These are phyloP conservation scores for Recurvirostra avosetta DNA, from an alignment of 2,113 vertebrate species.

Conservation along the genomic window DNA sequence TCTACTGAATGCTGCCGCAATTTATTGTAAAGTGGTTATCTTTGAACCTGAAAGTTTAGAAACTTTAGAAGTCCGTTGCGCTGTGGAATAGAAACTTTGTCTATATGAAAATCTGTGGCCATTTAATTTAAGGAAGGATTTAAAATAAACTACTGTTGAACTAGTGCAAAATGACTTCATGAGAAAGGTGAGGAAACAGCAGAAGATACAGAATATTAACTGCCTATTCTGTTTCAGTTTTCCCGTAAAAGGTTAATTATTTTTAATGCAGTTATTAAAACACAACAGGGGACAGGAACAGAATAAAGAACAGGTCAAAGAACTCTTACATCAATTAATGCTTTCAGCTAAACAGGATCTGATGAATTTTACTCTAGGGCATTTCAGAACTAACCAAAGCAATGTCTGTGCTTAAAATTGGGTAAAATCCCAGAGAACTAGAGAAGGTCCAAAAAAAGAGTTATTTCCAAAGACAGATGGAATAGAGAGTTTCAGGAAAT, in stretches of 20 bases:
- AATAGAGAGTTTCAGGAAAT: slow-evolving; percentile 1
- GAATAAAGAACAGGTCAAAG: slow-evolving; percentile 3
- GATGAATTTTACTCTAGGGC: background rate
- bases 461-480: slow-evolving; percentile 28
- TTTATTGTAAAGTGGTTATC: background rate
- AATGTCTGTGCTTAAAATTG: background rate
- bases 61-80: accelerated
- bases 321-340: background rate
- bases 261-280: background rate
- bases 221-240: background rate
- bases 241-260: background rate
- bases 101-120: background rate
- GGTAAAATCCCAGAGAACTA: background rate
- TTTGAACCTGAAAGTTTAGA: background rate
- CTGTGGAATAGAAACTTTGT: background rate
- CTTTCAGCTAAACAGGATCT: background rate
- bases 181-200: background rate
- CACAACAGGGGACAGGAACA: background rate
- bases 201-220: background rate
- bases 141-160: background rate
- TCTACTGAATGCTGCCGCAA: background rate
- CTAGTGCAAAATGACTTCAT: background rate
- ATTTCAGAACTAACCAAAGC: slow-evolving; percentile 8
- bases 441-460: background rate
- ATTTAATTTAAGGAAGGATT: background rate